Percentiles rank a stretch among this genome's conserved stretches.
These are phyloP conservation scores for Sebastes alutus DNA, from an alignment of 2,797 vertebrate genomes.

Conservation along the genomic window DNA sequence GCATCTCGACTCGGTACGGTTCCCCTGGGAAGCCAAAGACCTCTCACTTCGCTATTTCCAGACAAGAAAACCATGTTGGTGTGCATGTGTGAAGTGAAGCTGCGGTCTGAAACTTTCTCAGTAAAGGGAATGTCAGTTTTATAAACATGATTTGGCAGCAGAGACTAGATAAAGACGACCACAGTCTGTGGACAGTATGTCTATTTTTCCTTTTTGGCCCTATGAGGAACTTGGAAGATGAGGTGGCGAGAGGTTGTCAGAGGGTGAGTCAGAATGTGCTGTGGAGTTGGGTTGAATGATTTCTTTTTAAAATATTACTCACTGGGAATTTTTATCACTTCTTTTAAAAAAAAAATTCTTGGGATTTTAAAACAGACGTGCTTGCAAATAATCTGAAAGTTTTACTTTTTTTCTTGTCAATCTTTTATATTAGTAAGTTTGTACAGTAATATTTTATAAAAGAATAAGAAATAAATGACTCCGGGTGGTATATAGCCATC, in stretches of 20 bases:
- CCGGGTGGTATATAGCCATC: too few relatives aligned
- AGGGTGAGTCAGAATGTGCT: constrained; percentile 18
- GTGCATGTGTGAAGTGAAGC: constrained; percentile 29
- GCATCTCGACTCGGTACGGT: constrained; percentile 23
- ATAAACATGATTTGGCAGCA: constrained; percentile 38
- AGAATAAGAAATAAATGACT: background rate
- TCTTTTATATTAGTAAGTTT: background rate
- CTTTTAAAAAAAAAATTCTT: background rate
- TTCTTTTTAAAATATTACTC: constrained; percentile 2
- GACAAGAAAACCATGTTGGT: constrained; percentile 25
- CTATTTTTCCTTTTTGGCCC: background rate
- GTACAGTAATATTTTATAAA: background rate
- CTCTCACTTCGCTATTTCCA: constrained; percentile 58
- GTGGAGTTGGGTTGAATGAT: background rate
- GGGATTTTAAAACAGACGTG: background rate
- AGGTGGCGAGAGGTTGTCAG: constrained; percentile 10
- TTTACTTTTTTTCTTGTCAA: background rate
- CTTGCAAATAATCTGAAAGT: background rate
- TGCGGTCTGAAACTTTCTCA: constrained; percentile 25
- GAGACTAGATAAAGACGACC: constrained; percentile 23
- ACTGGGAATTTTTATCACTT: background rate
- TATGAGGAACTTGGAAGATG: constrained; percentile 4
- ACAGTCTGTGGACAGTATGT: constrained; percentile 22
- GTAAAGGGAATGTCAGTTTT: constrained; percentile 18
- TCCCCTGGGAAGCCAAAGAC: constrained; percentile 46